Conservation (phyloP, 1,140 invertebrate species). For the Danaus melanippus region DNA sequence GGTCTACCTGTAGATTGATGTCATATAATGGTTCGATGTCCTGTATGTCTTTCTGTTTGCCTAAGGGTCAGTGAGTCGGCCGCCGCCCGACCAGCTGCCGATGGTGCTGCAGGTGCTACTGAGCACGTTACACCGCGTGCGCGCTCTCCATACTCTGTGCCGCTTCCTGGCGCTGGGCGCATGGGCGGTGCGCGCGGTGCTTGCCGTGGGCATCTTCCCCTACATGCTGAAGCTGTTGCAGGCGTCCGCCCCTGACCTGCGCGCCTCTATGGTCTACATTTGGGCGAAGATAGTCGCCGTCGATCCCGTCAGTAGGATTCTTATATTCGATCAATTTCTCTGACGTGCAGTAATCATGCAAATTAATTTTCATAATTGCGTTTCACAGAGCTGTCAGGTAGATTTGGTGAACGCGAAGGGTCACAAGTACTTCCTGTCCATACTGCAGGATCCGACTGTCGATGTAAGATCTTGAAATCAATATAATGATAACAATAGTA, state of each 20-base stretch:
- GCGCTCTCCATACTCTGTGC: constrained; percentile 95
- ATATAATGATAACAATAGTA: neutral
- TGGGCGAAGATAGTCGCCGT: constrained; percentile 99
- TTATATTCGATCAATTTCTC: neutral
- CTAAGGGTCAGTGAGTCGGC: constrained; percentile 77
- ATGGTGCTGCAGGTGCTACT: constrained; percentile 98
- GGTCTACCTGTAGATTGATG: too few species aligned
- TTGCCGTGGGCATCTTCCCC: constrained; percentile 98
- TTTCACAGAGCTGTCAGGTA: constrained; percentile 87
- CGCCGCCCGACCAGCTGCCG: constrained; percentile 95
- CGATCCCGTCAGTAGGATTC: constrained; percentile 80
- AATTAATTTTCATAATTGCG: neutral
- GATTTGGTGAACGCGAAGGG: constrained; percentile 96
- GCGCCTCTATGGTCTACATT: constrained; percentile 95
- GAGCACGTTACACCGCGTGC: constrained; percentile 95
- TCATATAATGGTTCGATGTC: too few species aligned
- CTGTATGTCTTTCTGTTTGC: neutral
- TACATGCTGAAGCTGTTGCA: constrained; percentile 97
- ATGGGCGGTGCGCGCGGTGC: constrained; percentile 96
- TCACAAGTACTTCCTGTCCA: constrained; percentile 94
- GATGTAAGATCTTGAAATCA: constrained; percentile 73
- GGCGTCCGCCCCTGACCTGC: constrained; percentile 91
- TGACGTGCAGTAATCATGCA: too few species aligned
- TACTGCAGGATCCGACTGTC: constrained; percentile 88
- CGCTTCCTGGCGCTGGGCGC: constrained; percentile 96